These are phyloP conservation scores for Cephus sareptanus DNA, from an alignment of 2,888 invertebrate species.

Conservation along the genomic window DNA sequence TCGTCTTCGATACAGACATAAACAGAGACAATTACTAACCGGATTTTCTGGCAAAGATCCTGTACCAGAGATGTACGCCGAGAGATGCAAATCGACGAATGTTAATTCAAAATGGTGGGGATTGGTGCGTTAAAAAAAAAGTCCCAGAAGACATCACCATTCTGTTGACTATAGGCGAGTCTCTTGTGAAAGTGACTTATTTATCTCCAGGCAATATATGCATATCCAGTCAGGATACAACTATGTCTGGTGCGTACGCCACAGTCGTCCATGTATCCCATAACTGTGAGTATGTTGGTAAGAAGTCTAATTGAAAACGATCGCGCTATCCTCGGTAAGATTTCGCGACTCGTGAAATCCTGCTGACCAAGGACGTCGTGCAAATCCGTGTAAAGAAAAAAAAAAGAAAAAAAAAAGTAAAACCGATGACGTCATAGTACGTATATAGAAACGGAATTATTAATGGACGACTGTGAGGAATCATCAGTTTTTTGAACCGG, in stretches of 20 bases:
- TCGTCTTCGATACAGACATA: too few relatives aligned
- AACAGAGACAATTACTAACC: not conserved
- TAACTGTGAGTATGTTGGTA: not conserved
- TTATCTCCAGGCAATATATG: conserved; percentile 13
- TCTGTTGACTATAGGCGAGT: conserved; percentile 25
- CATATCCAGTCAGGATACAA: conserved; percentile 18
- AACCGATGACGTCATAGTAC: not conserved
- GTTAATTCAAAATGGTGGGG: not conserved
- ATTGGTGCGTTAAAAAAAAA: not conserved
- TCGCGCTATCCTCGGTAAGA: not conserved
- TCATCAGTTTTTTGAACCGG: not conserved
- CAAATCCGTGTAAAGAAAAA: not conserved
- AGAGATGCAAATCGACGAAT: not conserved
- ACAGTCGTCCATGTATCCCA: not conserved
- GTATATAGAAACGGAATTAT: not conserved
- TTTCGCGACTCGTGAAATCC: not conserved
- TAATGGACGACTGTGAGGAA: not conserved
- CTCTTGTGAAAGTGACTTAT: conserved; percentile 28
- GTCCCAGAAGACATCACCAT: not conserved
- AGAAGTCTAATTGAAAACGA: not conserved
- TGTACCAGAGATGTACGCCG: not conserved
- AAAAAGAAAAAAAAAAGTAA: not conserved
- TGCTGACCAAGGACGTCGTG: not conserved
- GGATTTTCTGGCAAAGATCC: not conserved
- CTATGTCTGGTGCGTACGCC: conserved; percentile 12